phyloP scores from a whole-genome alignment of 2,888 invertebrate genomes.

The Lucinisca nassula region DNA sequence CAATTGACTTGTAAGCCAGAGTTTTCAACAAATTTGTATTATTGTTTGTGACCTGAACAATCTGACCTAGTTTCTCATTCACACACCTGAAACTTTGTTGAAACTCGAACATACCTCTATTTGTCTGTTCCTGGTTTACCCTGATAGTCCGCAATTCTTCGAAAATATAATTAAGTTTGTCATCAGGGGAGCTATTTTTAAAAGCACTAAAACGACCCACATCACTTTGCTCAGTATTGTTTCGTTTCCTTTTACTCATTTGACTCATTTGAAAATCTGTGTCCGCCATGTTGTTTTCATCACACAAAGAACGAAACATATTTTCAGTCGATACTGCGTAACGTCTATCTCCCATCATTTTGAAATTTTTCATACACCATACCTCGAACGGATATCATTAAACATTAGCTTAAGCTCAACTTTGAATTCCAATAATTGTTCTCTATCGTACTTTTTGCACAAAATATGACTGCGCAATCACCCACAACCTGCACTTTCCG shows the following conservation, averaged over 20 bases:
- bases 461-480: too few species aligned
- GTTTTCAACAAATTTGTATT: background rate
- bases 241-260: background rate
- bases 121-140: background rate
- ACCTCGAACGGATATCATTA: too few species aligned
- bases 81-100: background rate
- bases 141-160: background rate
- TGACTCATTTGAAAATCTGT: background rate
- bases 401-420: too few species aligned
- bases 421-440: too few species aligned
- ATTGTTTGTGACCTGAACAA: background rate
- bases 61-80: background rate
- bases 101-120: background rate
- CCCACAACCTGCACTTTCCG: too few species aligned
- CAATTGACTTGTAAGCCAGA: background rate
- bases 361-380: too few species aligned
- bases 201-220: background rate
- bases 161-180: background rate
- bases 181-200: background rate
- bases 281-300: background rate
- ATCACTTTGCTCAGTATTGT: background rate
- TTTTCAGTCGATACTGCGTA: background rate
- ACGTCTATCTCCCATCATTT: background rate
- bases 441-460: too few species aligned
- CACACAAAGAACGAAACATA: background rate